phyloP scores from a whole-genome alignment of 2,797 vertebrate species.

The Sebastes iracundus region DNA sequence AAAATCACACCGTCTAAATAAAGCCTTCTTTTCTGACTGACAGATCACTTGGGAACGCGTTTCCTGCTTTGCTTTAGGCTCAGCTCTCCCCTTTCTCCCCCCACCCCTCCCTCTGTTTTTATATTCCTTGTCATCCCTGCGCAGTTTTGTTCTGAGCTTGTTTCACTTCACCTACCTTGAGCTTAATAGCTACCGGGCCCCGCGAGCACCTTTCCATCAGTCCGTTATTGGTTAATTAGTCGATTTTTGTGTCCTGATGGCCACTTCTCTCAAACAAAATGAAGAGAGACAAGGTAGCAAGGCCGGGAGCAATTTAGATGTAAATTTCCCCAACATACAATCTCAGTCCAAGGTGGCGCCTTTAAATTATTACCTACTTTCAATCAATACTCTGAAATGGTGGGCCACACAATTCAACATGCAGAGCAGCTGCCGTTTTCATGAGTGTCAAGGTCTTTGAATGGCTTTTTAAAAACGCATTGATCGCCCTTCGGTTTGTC shows the following conservation, averaged over 20 bases:
- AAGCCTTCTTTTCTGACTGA: conserved; percentile 76
- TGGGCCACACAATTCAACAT: conserved; percentile 28
- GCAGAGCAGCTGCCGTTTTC: conserved; percentile 31
- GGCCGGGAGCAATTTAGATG: conserved; percentile 69
- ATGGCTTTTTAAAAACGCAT: conserved; percentile 26
- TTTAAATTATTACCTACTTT: conserved; percentile 53
- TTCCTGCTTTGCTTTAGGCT: conserved; percentile 57
- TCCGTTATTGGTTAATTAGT: conserved; percentile 57
- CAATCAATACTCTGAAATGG: conserved; percentile 48
- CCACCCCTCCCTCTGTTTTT: neutral
- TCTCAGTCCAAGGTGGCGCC: conserved; percentile 61
- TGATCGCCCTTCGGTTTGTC: conserved; percentile 37
- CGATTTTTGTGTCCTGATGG: conserved; percentile 42
- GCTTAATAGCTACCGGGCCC: conserved; percentile 47
- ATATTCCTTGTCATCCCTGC: conserved; percentile 31
- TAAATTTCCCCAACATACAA: conserved; percentile 64
- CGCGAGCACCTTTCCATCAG: conserved; percentile 30
- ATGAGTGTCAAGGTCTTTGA: conserved; percentile 29
- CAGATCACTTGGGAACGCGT: conserved; percentile 61
- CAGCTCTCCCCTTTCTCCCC: conserved; percentile 15
- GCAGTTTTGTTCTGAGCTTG: conserved; percentile 43
- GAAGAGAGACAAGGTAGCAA: conserved; percentile 58
- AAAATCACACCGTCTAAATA: conserved; percentile 75
- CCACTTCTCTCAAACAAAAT: conserved; percentile 46
- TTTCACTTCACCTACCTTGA: conserved; percentile 55